Evolutionary conservation across 2,113 vertebrate genomes (phyloP).

Genomic region (Columba janthina): DNA sequence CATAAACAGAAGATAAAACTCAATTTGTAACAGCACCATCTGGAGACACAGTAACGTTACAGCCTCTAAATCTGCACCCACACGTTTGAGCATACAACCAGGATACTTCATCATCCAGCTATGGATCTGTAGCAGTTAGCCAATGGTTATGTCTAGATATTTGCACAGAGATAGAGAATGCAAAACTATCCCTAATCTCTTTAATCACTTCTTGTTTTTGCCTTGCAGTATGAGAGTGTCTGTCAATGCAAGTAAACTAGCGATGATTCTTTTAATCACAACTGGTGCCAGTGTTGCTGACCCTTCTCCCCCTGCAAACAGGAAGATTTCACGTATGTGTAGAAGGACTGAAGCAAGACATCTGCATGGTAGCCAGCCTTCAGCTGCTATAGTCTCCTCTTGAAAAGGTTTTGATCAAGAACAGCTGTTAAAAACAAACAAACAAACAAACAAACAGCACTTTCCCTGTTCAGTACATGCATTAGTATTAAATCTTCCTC

Average conservation of each 20-base stretch:
- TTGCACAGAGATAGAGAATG: accelerated
- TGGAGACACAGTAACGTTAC: not conserved
- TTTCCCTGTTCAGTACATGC: not conserved
- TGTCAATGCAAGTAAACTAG: not conserved
- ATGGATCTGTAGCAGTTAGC: accelerated
- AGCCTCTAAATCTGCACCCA: not conserved
- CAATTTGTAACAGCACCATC: not conserved
- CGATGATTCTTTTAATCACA: accelerated
- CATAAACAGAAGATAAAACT: not conserved
- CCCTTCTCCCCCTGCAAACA: not conserved
- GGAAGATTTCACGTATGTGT: not conserved
- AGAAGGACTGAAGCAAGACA: not conserved
- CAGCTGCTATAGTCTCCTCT: not conserved
- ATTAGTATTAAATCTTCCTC: not conserved
- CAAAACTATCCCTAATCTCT: not conserved
- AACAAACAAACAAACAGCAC: not conserved
- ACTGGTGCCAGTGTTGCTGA: not conserved
- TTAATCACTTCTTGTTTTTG: not conserved
- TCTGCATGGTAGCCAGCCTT: not conserved
- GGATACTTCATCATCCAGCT: accelerated
- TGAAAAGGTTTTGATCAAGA: not conserved
- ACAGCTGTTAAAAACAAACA: not conserved
- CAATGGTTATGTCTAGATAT: not conserved
- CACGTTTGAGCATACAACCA: accelerated
- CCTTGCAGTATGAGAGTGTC: not conserved